Percentiles rank a stretch among this genome's conserved stretches.
These are phyloP conservation scores for Pantala flavescens DNA, from an alignment of 1,140 invertebrate species.

Conservation along the genomic window DNA sequence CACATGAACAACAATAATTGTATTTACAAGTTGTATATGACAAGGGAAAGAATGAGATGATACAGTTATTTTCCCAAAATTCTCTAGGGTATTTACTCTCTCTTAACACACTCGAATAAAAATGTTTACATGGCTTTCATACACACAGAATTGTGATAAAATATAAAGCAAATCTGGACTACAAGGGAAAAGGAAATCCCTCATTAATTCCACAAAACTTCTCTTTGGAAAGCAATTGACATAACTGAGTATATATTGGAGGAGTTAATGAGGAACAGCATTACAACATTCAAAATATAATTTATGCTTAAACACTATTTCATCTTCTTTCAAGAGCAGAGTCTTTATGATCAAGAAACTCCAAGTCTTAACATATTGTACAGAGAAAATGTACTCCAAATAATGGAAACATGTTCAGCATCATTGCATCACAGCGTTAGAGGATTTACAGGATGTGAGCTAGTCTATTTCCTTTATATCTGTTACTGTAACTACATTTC, in stretches of 20 bases:
- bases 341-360: not conserved
- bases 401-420: not conserved
- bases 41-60: not conserved
- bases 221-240: slow-evolving; percentile 5
- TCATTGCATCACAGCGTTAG: not conserved
- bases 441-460: not conserved
- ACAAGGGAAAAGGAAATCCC: not conserved
- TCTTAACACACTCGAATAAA: not conserved
- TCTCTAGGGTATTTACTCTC: not conserved
- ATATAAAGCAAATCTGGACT: slow-evolving; percentile 3
- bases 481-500: not conserved
- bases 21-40: slow-evolving; percentile 5
- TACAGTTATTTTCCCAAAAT: not conserved
- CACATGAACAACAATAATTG: not conserved
- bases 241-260: not conserved
- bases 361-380: slow-evolving; percentile 2
- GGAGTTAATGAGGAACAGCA: slow-evolving; percentile 4
- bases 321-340: not conserved
- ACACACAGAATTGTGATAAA: slow-evolving; percentile 2
- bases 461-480: not conserved
- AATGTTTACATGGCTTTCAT: not conserved
- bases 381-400: not conserved
- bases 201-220: not conserved
- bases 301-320: not conserved
- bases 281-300: slow-evolving; percentile 8